Evolutionary conservation across 2,797 vertebrate species (phyloP).

Genomic region (Phataginus tricuspis): DNA sequence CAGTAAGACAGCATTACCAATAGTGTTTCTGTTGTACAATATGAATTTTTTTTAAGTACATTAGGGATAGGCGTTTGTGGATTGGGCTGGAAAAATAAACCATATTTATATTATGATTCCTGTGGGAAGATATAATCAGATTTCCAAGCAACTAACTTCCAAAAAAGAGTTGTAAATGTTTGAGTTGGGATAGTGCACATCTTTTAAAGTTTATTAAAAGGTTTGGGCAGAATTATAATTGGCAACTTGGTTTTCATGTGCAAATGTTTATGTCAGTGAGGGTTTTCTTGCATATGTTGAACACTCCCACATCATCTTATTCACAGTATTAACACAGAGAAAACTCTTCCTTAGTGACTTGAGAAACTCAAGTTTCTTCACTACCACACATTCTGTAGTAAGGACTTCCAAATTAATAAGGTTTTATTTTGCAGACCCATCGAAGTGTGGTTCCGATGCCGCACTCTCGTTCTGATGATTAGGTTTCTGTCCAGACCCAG

Average conservation of each 20-base stretch:
- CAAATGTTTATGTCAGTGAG: background rate
- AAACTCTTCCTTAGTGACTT: background rate
- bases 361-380: background rate
- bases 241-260: background rate
- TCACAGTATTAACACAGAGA: background rate
- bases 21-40: background rate
- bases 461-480: background rate
- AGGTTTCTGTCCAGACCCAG: background rate
- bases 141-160: constrained; percentile 13
- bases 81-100: background rate
- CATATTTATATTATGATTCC: background rate
- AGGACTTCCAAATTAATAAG: background rate
- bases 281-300: background rate
- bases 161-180: background rate
- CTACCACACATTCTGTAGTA: background rate
- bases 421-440: background rate
- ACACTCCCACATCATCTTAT: background rate
- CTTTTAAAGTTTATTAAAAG: background rate
- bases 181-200: background rate
- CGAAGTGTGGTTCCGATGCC: background rate
- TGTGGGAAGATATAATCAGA: background rate
- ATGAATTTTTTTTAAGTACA: background rate
- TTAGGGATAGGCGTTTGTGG: background rate
- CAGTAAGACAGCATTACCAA: background rate
- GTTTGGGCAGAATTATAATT: constrained; percentile 26